These are phyloP conservation scores for Syngnathus scovelli DNA, from an alignment of 2,113 vertebrate species.

Conservation along the genomic window DNA sequence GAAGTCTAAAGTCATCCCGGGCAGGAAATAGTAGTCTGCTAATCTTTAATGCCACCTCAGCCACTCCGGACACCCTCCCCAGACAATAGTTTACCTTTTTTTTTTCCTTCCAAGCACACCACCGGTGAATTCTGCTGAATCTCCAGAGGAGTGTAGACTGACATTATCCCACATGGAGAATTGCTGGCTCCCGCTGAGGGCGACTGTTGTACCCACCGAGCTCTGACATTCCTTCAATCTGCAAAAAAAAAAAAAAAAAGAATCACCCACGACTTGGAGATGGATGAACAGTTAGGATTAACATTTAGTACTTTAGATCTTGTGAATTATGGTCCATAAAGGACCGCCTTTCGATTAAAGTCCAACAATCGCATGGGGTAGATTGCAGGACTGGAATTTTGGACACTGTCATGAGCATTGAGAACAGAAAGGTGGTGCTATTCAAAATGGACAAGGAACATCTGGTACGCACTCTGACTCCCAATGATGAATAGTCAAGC, in stretches of 20 bases:
- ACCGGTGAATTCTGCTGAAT: background rate
- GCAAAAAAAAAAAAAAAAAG: background rate
- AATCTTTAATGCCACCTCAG: background rate
- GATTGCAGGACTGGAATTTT: too few relatives aligned
- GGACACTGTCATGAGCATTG: too few relatives aligned
- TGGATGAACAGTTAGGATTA: background rate
- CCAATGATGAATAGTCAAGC: background rate
- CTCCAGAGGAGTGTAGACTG: background rate
- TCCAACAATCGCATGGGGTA: too few relatives aligned
- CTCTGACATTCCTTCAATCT: background rate
- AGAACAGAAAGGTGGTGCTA: background rate
- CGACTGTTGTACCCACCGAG: background rate
- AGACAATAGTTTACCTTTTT: background rate
- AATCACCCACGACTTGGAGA: background rate
- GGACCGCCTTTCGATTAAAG: background rate
- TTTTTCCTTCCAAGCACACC: background rate
- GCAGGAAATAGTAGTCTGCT: constrained; percentile 2
- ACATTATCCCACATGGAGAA: background rate
- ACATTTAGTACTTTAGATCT: background rate
- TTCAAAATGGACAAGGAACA: background rate
- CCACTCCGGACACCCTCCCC: background rate
- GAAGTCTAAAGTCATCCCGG: background rate
- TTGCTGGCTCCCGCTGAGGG: background rate
- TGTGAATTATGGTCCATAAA: background rate
- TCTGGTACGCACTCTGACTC: background rate